Conservation (phyloP, 2,888 invertebrate genomes). For the Orchestes rusci region DNA sequence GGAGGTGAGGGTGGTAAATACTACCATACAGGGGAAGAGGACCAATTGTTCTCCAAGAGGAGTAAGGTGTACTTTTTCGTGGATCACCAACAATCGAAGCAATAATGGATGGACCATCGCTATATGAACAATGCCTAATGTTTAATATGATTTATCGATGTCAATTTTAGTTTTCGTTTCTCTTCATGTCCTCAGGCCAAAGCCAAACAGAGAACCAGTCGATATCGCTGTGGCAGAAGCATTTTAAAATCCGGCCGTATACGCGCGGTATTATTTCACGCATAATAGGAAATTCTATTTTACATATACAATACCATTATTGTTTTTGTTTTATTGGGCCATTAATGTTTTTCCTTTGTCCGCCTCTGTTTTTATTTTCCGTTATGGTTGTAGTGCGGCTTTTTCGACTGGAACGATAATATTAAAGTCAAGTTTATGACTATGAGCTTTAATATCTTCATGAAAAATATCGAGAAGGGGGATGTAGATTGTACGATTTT, state of each 20-base stretch:
- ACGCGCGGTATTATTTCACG: constrained; percentile 19
- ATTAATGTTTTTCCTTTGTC: constrained; percentile 27
- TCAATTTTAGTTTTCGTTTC: constrained; percentile 23
- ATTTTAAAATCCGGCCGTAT: constrained; percentile 16
- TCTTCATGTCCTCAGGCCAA: constrained; percentile 19
- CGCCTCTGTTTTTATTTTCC: constrained; percentile 19
- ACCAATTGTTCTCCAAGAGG: too few relatives aligned
- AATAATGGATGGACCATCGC: constrained; percentile 14
- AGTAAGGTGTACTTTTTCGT: too few relatives aligned
- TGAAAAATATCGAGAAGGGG: too few relatives aligned
- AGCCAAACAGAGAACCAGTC: constrained; percentile 10
- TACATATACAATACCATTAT: constrained; percentile 21
- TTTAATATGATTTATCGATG: constrained; percentile 21
- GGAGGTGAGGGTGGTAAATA: too few relatives aligned
- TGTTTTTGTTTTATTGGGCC: constrained; percentile 25
- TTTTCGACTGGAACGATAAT: too few relatives aligned
- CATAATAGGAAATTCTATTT: constrained; percentile 24
- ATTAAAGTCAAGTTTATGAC: too few relatives aligned
- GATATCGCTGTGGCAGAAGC: constrained; percentile 7
- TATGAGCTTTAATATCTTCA: too few relatives aligned
- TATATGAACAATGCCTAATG: constrained; percentile 21
- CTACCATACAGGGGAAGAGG: too few relatives aligned
- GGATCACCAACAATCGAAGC: too few relatives aligned
- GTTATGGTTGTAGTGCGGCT: constrained; percentile 1
- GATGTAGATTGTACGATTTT: too few relatives aligned